Evolutionary conservation across 1,140 invertebrate genomes (phyloP), one percentile per base, ranked within the genome.

Genomic region (Drosophila pallidifrons): DNA sequence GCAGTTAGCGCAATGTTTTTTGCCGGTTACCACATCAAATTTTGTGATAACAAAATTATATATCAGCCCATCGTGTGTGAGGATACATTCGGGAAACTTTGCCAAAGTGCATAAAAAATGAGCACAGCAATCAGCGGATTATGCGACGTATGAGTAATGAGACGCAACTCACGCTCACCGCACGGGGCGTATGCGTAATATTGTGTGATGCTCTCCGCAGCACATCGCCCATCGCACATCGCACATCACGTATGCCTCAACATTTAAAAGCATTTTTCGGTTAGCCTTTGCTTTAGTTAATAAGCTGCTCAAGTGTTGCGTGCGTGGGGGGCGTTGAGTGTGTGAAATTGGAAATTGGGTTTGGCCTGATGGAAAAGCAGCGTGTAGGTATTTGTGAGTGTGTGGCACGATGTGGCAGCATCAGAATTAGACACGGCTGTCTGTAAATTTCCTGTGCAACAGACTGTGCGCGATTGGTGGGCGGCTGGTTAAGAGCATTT

Each of bases 221-320:
- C 65, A 59, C 57, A 68, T 68, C 57, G 61, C 72, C 5, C 30
- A 8, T 5, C 30, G 7, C 30, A 32, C 30, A 32, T 32, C 30
- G 35, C 35, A 8, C 57, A 69, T 69, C 66, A 70, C 72, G 72
- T 63, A 25, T 35, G 58, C 51, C 20, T 28, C 28, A 67, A 63
- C 54, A 75, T 75, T 75, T 75, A 71, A 75, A 75, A 75, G 68
- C 68, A 75, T 75, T 63, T 75, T 75, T 70, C 52, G 58, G 72
- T 55, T 70, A 75, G 54, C 66, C 15, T 54, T 46, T 63, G 58
- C 20, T 57, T 70, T 58, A 61, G 65, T 61, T 74, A 69, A 74
- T 74, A 74, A 74, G 71, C 65, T 45, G 16, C 51, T 61, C 72
- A 70, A 70, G 66, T 75, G 72, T 55, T 70, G 55, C 28, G 55